These are phyloP conservation scores for Neodiprion fabricii DNA, from an alignment of 1,140 invertebrate species.

Conservation along the genomic window DNA sequence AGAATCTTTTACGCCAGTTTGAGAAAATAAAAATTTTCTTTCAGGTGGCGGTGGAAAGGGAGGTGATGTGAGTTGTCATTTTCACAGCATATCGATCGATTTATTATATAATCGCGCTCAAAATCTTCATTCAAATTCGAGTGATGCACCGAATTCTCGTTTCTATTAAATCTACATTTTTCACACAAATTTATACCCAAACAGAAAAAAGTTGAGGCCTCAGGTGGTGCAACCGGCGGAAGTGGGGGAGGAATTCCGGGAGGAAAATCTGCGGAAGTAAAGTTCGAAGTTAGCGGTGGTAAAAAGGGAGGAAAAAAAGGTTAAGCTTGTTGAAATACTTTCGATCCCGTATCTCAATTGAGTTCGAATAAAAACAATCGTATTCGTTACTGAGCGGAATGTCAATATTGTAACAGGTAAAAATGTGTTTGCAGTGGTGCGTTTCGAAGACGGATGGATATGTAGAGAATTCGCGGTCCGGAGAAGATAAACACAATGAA, in stretches of 20 bases:
- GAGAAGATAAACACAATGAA: constrained; percentile 21
- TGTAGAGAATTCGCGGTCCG: constrained; percentile 25
- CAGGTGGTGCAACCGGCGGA: constrained; percentile 22
- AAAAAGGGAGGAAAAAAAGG: constrained; percentile 39
- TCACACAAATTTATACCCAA: constrained; percentile 26
- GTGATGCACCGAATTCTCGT: background rate
- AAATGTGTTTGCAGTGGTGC: constrained; percentile 5
- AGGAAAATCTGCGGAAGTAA: constrained; percentile 24
- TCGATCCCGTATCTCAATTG: constrained; percentile 1
- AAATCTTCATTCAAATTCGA: constrained; percentile 14
- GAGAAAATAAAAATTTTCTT: constrained; percentile 14
- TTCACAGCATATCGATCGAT: background rate
- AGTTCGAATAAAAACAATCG: constrained; percentile 19
- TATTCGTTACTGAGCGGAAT: constrained; percentile 8
- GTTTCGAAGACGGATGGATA: constrained; percentile 29
- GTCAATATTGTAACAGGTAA: background rate
- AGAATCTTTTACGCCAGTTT: background rate
- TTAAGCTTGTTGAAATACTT: constrained; percentile 13
- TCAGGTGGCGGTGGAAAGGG: constrained; percentile 35
- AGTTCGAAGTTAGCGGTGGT: constrained; percentile 22
- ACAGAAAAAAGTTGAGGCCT: constrained; percentile 30
- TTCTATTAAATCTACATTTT: constrained; percentile 15
- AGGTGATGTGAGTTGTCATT: constrained; percentile 29
- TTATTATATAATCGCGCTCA: constrained; percentile 2
- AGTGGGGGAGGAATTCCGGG: constrained; percentile 23